Base-by-base conservation (phyloP, 2,797 vertebrate species). In the Onychomys leucogaster region DNA sequence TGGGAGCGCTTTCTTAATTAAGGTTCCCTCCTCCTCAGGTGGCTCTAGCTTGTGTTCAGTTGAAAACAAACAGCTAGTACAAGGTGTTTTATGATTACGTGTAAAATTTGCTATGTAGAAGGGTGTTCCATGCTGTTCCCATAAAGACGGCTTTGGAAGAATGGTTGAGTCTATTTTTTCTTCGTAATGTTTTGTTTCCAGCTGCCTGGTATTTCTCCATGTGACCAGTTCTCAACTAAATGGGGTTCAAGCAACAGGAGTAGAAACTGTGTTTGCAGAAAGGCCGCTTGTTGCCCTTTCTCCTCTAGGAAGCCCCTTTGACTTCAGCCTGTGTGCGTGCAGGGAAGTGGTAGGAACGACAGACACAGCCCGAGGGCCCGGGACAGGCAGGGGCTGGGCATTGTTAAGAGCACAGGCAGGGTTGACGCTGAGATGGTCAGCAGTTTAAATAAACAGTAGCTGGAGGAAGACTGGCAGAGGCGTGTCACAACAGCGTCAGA, bases 11-110 rank as follows among this genome's bases (percentile, higher is more conserved):
- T 82, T 61, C 57, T 61, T 59, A 59, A 16, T 82, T 59, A 41
- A 61, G 16, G 29, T 83, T 43, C 37, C 59, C 57, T 43, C 27
- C 4, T 29, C 5, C 5, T 43, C 37, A 82, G 81, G 32, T 63
- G 14, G 43, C 59, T 43, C 25, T 19, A 63, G 16, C 14, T 43
- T 83, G 41, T 63, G 37, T 43, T 57, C 63, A 63, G 37, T 63
- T 63, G 57, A 12, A 73, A 37, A 34, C 37, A 73, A 57, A n/a
- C 6, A 83, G 17, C 41, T 43, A 49, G 27, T 84, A 63, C 55
- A 89, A 55, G 61, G 52, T 78, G 27, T 89, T 76, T 97, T 91
- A 55, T 85, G 71, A 69, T 86, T 94, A 86, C 14, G 41, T 77
- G 5, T 82, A 55, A 77, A 19, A 41, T 57, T 16, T 57, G 17